These are phyloP conservation scores for Phocoena sinus DNA, from an alignment of 2,113 vertebrate genomes.

Conservation along the genomic window DNA sequence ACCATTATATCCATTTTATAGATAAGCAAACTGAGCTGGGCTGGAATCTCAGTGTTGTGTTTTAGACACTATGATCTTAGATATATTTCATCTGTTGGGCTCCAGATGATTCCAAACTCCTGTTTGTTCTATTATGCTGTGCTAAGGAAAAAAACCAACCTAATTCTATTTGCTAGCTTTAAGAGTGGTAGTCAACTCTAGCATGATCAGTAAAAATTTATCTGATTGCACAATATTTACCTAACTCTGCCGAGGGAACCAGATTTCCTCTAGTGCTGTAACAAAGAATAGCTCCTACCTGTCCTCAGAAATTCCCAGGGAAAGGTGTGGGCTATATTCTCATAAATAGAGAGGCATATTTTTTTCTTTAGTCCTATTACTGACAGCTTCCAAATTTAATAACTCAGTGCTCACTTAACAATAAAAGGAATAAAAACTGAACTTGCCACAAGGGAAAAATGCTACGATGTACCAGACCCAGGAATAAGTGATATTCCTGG, in stretches of 20 bases:
- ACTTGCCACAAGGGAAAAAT: background rate
- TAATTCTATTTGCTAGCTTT: conserved; percentile 9
- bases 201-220: background rate
- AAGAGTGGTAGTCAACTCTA: background rate
- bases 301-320: background rate
- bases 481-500: conserved; percentile 27
- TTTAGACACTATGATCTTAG: background rate
- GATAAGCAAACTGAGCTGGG: background rate
- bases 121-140: conserved; percentile 11
- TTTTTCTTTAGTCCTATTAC: conserved; percentile 41
- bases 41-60: background rate
- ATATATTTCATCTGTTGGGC: background rate
- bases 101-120: background rate
- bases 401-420: conserved; percentile 12
- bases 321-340: background rate
- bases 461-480: background rate
- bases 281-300: background rate
- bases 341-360: background rate
- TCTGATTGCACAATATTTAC: background rate
- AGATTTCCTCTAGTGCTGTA: background rate
- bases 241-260: background rate
- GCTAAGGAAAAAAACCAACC: background rate
- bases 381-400: conserved; percentile 51
- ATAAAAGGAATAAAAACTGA: conserved; percentile 37
- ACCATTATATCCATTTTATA: background rate